A percentile compares a stretch with the other conserved stretches of the same genome.
phyloP scores from a whole-genome alignment of 2,113 vertebrate genomes.

The Riparia riparia region DNA sequence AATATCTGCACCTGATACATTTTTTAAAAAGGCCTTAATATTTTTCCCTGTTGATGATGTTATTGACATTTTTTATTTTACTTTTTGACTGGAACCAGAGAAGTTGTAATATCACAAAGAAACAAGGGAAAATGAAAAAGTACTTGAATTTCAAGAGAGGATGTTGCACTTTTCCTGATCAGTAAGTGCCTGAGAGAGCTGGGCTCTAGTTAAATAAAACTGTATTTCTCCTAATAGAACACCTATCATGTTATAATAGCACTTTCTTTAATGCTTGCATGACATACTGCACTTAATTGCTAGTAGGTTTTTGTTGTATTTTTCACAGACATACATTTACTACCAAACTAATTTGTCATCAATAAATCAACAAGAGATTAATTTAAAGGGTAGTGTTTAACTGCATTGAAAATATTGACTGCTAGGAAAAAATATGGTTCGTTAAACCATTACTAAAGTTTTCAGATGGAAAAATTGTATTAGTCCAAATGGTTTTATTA shows the following conservation, averaged over 20 bases:
- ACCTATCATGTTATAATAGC: neutral
- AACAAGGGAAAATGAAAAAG: neutral
- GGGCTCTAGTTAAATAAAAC: neutral
- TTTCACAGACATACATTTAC: neutral
- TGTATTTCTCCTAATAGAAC: neutral
- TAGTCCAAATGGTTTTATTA: neutral
- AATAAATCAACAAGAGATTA: neutral
- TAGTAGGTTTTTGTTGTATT: neutral
- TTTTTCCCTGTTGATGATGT: neutral
- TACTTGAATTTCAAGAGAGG: neutral
- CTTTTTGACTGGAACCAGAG: neutral
- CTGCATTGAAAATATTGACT: neutral
- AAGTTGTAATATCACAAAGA: neutral
- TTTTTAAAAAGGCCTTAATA: constrained; percentile 16
- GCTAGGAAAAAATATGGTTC: neutral
- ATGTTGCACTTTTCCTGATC: neutral
- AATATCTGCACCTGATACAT: constrained; percentile 44
- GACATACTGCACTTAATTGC: neutral
- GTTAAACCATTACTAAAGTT: neutral
- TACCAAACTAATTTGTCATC: neutral
- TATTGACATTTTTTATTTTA: neutral
- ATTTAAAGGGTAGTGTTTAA: neutral
- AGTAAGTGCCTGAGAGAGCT: neutral
- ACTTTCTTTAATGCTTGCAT: neutral
- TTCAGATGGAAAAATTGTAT: neutral